Base-by-base conservation (phyloP, 2,113 vertebrate genomes). In the Orientallactaga bullata region DNA sequence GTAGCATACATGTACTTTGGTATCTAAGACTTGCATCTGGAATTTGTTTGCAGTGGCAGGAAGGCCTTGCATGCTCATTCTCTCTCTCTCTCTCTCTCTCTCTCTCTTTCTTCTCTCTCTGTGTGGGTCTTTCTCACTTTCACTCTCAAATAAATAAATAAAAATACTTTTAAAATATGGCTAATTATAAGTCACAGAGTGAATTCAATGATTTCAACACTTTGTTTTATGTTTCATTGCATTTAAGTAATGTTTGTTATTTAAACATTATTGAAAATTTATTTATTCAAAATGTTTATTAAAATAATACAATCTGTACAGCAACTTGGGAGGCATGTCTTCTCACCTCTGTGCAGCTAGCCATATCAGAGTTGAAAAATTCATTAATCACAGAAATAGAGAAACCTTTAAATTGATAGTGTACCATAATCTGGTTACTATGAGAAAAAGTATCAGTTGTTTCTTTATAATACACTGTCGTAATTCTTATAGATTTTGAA, bases 351-450 rank as follows among this genome's bases (percentile, higher is more conserved):
- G 63, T 94, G 37, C 47, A 96, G 30, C 42, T 94, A 73, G 86
- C 72, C 93, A 61, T 95, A 93, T 82, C 66, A 90, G 28, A 79
- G 12, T 73, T 95, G 90, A 96, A 88, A 66, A 89, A 35, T 65
- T 89, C 69, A 88, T 88, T 97, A 97, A 90, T 93, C 96, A 97
- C 95, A 72, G 94, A 61, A 96, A 97, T 92, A n/a, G 37, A 69
- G 77, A 93, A 47, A 8, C 42, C 42, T 47, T 47, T 47, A 96
- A 90, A 74, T 84, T 94, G 39, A 88, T 55, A 94, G 10, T 85
- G 15, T 55, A 78, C n/a, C 18, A 86, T 65, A 96, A 95, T 81
- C 95, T 63, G 1, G 0, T 94, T 96, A 37, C 95, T 88, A 95
- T 86, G 11, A 92, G 74, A 76, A 89, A 97, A 96, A 95, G 93